These are phyloP conservation scores for Choristoneura fumiferana DNA, from an alignment of 1,140 invertebrate genomes.

Conservation along the genomic window DNA sequence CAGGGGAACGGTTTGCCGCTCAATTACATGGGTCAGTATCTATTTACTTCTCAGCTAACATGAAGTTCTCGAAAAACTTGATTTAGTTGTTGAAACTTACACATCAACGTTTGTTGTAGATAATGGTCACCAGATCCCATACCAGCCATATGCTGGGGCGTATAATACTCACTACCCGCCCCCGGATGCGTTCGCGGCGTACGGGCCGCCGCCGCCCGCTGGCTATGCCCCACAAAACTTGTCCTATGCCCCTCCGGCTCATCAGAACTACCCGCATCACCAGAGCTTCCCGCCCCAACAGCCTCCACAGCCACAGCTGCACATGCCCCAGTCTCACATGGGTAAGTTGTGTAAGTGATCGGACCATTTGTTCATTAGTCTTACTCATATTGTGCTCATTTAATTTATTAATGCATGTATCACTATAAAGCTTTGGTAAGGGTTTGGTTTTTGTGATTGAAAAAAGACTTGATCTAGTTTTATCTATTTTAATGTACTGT, in stretches of 20 bases:
- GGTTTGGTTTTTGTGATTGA: too few relatives aligned
- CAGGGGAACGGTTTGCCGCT: slow-evolving; percentile 76
- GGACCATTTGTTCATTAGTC: slow-evolving; percentile 16
- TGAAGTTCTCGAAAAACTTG: not conserved
- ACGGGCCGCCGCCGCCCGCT: slow-evolving; percentile 68
- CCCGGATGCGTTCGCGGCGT: slow-evolving; percentile 70
- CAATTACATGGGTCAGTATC: slow-evolving; percentile 71
- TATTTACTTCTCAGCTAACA: not conserved
- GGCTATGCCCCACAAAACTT: slow-evolving; percentile 73
- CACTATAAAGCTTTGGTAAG: too few relatives aligned
- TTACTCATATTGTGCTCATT: not conserved
- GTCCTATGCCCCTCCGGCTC: slow-evolving; percentile 73
- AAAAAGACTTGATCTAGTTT: too few relatives aligned
- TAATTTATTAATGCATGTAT: too few relatives aligned
- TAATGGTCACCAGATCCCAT: slow-evolving; percentile 77
- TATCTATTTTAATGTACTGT: too few relatives aligned
- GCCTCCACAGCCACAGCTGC: slow-evolving; percentile 65
- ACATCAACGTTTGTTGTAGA: slow-evolving; percentile 53
- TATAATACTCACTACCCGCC: slow-evolving; percentile 77
- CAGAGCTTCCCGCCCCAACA: slow-evolving; percentile 69
- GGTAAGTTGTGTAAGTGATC: slow-evolving; percentile 42
- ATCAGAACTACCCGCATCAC: slow-evolving; percentile 73
- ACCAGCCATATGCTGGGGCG: slow-evolving; percentile 74
- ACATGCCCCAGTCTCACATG: slow-evolving; percentile 73
- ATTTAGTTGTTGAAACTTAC: not conserved